These are phyloP conservation scores for Cotesia typhae DNA, from an alignment of 1,140 invertebrate genomes.

Conservation along the genomic window DNA sequence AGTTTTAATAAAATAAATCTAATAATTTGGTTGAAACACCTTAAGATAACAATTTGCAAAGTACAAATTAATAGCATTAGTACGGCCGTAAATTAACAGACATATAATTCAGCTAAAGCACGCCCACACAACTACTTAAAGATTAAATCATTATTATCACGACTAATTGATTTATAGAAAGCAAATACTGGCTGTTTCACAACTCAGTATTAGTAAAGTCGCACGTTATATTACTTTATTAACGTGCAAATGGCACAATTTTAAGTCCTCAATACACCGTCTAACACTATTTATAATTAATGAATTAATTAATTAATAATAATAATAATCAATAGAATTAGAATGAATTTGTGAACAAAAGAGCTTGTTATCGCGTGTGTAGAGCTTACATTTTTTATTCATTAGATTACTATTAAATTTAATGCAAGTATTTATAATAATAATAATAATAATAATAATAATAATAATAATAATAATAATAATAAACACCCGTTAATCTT, in stretches of 20 bases:
- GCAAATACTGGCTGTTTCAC: background rate
- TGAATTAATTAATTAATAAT: conserved; percentile 6
- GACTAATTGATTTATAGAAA: background rate
- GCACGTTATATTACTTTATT: background rate
- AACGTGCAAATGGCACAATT: background rate
- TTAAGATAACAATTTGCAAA: too few species aligned
- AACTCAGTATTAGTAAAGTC: background rate
- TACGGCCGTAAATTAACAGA: too few species aligned
- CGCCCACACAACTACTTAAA: too few species aligned
- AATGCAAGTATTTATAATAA: too few species aligned
- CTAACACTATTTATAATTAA: background rate
- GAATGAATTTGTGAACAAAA: conserved; percentile 44
- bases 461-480: conserved; percentile 15
- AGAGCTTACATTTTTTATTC: conserved; percentile 33
- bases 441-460: conserved; percentile 15
- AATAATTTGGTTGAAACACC: too few species aligned
- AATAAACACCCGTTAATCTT: background rate
- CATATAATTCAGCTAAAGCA: too few species aligned
- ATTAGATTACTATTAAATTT: conserved; percentile 4
- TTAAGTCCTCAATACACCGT: background rate
- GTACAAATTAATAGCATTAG: too few species aligned
- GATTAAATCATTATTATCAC: conserved; percentile 3
- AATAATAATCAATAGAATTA: background rate
- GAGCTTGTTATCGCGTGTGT: conserved; percentile 40
- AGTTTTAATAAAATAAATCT: too few species aligned